These are phyloP conservation scores for Cotesia chilonis DNA, from an alignment of 1,140 invertebrate species.

Conservation along the genomic window DNA sequence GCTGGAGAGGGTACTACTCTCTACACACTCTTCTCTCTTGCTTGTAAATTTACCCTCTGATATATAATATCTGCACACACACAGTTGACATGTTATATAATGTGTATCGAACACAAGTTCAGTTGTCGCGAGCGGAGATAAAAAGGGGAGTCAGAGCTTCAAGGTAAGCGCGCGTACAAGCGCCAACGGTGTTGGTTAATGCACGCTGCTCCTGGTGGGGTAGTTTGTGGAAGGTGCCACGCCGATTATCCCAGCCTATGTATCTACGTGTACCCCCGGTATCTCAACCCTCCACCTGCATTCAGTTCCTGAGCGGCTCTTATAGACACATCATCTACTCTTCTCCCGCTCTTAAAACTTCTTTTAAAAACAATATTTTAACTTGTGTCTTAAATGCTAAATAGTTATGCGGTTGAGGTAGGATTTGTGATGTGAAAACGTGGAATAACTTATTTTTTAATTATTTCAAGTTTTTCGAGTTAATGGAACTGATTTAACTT, in stretches of 20 bases:
- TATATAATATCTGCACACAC: too few species aligned
- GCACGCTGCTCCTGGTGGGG: constrained; percentile 36
- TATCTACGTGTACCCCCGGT: background rate
- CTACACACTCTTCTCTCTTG: background rate
- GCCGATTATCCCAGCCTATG: constrained; percentile 23
- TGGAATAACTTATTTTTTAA: too few species aligned
- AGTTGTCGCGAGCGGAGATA: background rate
- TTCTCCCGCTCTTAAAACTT: too few species aligned
- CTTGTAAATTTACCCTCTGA: too few species aligned
- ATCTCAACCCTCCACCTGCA: constrained; percentile 38
- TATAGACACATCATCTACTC: constrained; percentile 21
- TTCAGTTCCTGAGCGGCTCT: constrained; percentile 33
- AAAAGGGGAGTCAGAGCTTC: constrained; percentile 29
- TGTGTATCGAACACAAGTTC: background rate
- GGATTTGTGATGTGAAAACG: too few species aligned
- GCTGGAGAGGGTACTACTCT: background rate
- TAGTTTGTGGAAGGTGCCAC: constrained; percentile 29
- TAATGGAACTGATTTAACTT: too few species aligned
- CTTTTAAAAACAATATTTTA: too few species aligned
- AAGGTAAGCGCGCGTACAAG: constrained; percentile 40
- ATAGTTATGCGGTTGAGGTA: too few species aligned
- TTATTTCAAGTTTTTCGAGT: too few species aligned
- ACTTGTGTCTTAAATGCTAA: too few species aligned
- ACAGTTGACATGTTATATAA: background rate
- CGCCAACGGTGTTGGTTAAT: constrained; percentile 33